Percentiles rank a stretch among this genome's conserved stretches.
Conservation (phyloP, 2,113 vertebrate species). For the Haemorhous mexicanus region DNA sequence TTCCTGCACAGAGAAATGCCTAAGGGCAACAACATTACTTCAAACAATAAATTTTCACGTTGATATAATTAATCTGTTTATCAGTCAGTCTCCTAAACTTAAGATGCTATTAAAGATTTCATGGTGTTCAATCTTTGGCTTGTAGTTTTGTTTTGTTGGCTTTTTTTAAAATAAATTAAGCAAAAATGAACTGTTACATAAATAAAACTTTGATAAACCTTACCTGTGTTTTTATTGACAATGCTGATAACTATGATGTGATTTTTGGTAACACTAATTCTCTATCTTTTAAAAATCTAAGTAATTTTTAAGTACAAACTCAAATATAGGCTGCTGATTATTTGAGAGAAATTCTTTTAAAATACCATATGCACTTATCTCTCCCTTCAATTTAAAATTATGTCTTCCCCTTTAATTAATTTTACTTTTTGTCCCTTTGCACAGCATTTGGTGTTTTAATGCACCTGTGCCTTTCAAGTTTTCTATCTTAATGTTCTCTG, state of each 20-base stretch:
- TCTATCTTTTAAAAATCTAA: neutral
- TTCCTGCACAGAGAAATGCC: neutral
- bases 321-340: neutral
- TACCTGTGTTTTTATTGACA: neutral
- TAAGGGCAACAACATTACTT: neutral
- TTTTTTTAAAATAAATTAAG: neutral
- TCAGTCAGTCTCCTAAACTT: neutral
- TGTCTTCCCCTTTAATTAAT: neutral
- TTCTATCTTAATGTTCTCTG: neutral
- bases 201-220: neutral
- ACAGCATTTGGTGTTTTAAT: neutral
- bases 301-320: neutral
- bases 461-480: neutral
- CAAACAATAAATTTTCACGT: neutral
- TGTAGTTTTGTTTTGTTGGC: neutral
- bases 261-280: neutral
- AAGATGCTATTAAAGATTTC: neutral
- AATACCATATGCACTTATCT: neutral
- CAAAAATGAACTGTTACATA: neutral
- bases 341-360: neutral
- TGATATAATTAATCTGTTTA: neutral
- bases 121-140: neutral
- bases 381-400: neutral
- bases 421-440: neutral
- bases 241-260: neutral